These are phyloP conservation scores for Brevimyrus niger DNA, from an alignment of 2,113 vertebrate species.

Conservation along the genomic window DNA sequence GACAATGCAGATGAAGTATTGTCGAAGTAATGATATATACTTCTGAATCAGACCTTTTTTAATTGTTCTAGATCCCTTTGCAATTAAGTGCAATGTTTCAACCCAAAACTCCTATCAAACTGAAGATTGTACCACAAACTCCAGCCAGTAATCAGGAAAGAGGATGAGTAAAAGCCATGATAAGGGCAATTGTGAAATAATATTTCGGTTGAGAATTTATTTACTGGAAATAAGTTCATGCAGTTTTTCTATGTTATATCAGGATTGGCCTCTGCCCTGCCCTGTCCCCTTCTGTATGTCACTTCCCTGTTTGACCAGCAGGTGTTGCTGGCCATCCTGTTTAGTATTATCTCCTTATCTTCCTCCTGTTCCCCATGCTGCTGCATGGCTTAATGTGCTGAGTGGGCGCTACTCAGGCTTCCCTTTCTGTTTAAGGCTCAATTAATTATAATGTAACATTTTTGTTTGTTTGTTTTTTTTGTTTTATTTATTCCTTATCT, in stretches of 20 bases:
- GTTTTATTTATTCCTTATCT: not conserved
- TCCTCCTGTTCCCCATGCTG: not conserved
- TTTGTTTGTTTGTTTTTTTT: too few species aligned
- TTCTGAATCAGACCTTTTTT: not conserved
- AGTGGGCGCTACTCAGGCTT: not conserved
- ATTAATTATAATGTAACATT: not conserved
- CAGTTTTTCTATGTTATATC: not conserved
- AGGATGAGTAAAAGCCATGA: not conserved
- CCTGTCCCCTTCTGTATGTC: not conserved
- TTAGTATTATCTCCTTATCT: not conserved
- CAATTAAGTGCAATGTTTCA: constrained; percentile 44
- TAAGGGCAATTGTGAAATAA: not conserved
- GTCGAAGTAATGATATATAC: not conserved
- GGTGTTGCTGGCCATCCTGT: not conserved
- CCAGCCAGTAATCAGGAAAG: not conserved
- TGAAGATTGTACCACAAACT: constrained; percentile 53
- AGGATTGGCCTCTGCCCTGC: not conserved
- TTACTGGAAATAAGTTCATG: not conserved
- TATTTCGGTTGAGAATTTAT: not conserved
- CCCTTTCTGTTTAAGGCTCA: not conserved
- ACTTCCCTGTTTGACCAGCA: not conserved
- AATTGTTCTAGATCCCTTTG: constrained; percentile 48
- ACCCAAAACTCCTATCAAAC: constrained; percentile 50
- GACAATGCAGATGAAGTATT: not conserved
- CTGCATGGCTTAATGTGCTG: not conserved